These are phyloP conservation scores for Zaprionus tsacasi DNA, from an alignment of 1,140 invertebrate genomes.

Conservation along the genomic window DNA sequence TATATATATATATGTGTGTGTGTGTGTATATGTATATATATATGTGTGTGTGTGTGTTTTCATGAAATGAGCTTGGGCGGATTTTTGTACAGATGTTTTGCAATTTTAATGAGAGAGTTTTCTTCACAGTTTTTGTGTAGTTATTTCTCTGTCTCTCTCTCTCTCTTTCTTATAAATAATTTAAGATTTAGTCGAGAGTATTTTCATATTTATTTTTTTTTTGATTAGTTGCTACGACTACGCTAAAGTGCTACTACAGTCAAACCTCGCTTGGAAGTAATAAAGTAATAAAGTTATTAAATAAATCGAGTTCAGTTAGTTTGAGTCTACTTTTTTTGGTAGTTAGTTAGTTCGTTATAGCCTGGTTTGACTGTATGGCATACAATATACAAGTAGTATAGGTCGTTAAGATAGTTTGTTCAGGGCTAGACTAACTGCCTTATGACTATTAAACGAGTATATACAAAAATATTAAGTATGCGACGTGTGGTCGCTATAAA, in stretches of 20 bases:
- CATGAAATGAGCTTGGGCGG: slow-evolving; percentile 18
- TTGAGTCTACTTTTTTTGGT: no score
- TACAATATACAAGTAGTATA: background rate
- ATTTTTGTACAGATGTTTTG: slow-evolving; percentile 26
- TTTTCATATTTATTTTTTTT: slow-evolving; percentile 1
- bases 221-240: slow-evolving; percentile 30
- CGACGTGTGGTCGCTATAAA: slow-evolving; percentile 64
- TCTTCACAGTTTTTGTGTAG: background rate
- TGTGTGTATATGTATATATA: slow-evolving; percentile 15
- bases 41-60: slow-evolving; percentile 4
- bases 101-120: background rate
- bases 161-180: background rate
- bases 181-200: slow-evolving; percentile 24
- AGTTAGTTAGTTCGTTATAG: background rate
- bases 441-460: slow-evolving; percentile 40
- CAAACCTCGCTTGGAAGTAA: background rate
- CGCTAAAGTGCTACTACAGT: background rate
- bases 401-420: slow-evolving; percentile 21
- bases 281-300: background rate
- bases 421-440: slow-evolving; percentile 37
- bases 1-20: slow-evolving; percentile 6
- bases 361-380: background rate
- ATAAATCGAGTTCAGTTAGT: no score
- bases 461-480: slow-evolving; percentile 71
- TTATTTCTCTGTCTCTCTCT: background rate